A percentile compares a stretch with the other conserved stretches of the same genome.
Evolutionary conservation across 30 jellyfish, hydroid and myxozoan species (phyloP).

Genomic region (Cassiopea xamachana): DNA sequence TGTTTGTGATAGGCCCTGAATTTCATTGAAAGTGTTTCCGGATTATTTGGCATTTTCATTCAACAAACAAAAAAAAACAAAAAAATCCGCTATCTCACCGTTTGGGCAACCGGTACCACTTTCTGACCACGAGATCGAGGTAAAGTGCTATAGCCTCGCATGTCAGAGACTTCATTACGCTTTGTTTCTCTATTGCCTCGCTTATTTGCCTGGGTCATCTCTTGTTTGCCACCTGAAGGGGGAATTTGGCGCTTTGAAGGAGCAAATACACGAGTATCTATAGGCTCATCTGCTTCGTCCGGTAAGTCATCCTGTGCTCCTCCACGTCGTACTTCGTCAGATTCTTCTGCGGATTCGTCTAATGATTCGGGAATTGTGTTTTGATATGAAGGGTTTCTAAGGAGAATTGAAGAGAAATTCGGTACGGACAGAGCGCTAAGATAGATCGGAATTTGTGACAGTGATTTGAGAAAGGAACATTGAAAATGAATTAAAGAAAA

Average conservation of each 20-base stretch:
- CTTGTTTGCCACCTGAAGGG: not conserved
- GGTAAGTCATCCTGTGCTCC: slow-evolving; percentile 4
- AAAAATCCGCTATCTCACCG: not conserved
- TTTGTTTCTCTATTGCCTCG: slow-evolving; percentile 11
- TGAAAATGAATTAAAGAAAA: too few species aligned
- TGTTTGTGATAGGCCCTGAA: too few species aligned
- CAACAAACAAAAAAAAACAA: not conserved
- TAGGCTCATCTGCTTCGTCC: slow-evolving; percentile 3
- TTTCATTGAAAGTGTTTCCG: too few species aligned
- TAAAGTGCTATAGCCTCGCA: slow-evolving; percentile 77
- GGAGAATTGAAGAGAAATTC: not conserved
- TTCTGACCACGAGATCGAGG: slow-evolving; percentile 63
- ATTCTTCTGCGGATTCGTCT: slow-evolving; percentile 26
- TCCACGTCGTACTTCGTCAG: slow-evolving; percentile 11
- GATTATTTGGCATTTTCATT: too few species aligned
- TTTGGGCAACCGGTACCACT: not conserved
- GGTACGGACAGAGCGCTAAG: too few species aligned
- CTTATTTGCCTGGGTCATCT: slow-evolving; percentile 3
- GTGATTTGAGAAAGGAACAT: too few species aligned
- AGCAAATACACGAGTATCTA: slow-evolving; percentile 5
- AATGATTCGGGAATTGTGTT: slow-evolving; percentile 39
- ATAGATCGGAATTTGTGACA: too few species aligned
- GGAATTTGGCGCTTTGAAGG: slow-evolving; percentile 14
- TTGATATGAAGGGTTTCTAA: slow-evolving; percentile 52
- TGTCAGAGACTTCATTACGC: slow-evolving; percentile 49